Conservation (phyloP, 2,113 vertebrate genomes). For the Circaetus cinerascens region DNA sequence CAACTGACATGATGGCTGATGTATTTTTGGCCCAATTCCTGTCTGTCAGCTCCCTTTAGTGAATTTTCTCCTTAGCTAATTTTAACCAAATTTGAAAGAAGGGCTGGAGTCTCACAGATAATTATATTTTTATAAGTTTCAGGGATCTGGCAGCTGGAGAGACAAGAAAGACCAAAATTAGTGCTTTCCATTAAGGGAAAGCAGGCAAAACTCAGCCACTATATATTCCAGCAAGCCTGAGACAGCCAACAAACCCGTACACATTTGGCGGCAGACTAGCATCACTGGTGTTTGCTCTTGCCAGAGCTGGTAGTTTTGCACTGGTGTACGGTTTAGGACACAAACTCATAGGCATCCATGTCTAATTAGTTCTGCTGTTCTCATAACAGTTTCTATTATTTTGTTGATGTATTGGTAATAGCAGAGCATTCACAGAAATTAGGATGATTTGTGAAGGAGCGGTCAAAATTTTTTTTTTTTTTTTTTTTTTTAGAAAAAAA, state of each 20-base stretch:
- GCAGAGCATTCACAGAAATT: neutral
- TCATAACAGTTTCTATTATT: neutral
- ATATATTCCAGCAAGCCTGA: neutral
- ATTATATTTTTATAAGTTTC: constrained; percentile 53
- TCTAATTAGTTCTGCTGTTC: neutral
- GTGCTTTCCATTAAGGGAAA: constrained; percentile 33
- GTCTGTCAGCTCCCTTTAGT: neutral
- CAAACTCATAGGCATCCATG: neutral
- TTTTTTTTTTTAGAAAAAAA: neutral
- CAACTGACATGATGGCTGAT: neutral
- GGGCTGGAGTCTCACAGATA: constrained; percentile 17
- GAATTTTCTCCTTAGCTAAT: constrained; percentile 31
- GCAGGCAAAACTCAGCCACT: neutral
- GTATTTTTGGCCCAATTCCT: constrained; percentile 29
- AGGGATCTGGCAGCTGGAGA: constrained; percentile 38
- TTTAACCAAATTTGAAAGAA: constrained; percentile 41
- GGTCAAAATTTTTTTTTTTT: neutral
- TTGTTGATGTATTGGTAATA: neutral
- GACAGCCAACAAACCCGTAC: neutral
- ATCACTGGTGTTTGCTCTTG: neutral
- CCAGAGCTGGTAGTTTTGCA: neutral
- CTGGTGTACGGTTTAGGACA: neutral
- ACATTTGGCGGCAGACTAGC: neutral
- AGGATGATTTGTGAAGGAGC: neutral
- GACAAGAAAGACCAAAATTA: constrained; percentile 38